Conservation (phyloP, 2,797 vertebrate genomes). For the Smutsia gigantea region DNA sequence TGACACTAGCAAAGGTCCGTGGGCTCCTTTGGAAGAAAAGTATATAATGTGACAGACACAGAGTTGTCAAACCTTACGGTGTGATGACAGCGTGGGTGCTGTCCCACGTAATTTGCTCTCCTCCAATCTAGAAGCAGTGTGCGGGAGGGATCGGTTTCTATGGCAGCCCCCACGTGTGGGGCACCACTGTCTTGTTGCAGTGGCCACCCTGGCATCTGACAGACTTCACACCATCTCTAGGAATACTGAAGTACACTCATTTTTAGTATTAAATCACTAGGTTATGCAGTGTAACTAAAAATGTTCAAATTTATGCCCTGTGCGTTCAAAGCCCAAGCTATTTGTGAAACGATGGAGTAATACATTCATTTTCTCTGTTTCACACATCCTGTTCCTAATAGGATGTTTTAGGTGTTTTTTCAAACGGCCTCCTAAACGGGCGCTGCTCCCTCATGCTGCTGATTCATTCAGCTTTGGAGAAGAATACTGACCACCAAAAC, state of each 20-base stretch:
- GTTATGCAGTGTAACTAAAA: background rate
- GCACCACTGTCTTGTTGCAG: accelerated
- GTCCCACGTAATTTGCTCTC: no score
- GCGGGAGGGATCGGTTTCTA: background rate
- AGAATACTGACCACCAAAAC: background rate
- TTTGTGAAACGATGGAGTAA: background rate
- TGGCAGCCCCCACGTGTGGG: background rate
- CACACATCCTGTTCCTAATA: background rate
- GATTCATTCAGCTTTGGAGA: accelerated
- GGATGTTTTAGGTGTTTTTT: background rate
- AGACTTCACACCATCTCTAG: background rate
- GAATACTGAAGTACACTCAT: background rate
- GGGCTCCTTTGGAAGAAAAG: background rate
- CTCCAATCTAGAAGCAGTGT: accelerated
- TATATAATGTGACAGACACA: accelerated
- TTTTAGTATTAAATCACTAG: background rate
- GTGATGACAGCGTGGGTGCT: accelerated
- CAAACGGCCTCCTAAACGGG: background rate
- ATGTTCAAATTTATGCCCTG: background rate
- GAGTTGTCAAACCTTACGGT: accelerated
- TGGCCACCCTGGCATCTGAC: background rate
- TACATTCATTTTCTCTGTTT: background rate
- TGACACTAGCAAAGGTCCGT: accelerated
- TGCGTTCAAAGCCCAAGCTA: background rate
- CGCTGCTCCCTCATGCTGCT: background rate